phyloP scores from a whole-genome alignment of 2,888 invertebrate genomes.

The Drosophila paramelanica region DNA sequence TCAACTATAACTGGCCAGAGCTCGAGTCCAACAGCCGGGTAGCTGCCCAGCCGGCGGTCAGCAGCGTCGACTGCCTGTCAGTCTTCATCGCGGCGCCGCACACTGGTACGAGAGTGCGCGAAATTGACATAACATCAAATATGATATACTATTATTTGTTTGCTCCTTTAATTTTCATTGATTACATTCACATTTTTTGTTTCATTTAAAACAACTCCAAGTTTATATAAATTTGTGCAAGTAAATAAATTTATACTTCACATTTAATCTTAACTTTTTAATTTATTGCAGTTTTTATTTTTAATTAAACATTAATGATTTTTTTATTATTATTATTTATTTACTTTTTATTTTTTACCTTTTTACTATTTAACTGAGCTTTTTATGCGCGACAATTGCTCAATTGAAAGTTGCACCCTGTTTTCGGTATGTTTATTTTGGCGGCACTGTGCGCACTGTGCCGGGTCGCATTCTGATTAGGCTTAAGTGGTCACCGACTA shows the following conservation, averaged over 20 bases:
- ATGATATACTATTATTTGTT: too few relatives aligned
- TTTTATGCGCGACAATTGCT: too few relatives aligned
- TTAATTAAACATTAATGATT: too few relatives aligned
- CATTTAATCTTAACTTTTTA: too few relatives aligned
- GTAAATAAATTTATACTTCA: too few relatives aligned
- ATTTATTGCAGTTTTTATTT: too few relatives aligned
- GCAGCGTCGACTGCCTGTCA: conserved; percentile 55
- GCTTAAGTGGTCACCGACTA: conserved; percentile 50
- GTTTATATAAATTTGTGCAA: neutral
- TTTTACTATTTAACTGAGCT: too few relatives aligned
- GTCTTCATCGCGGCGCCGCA: conserved; percentile 61
- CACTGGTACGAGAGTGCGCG: conserved; percentile 19
- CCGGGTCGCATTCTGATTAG: conserved; percentile 67
- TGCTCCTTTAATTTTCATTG: neutral
- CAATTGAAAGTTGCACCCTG: neutral
- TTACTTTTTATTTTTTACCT: too few relatives aligned
- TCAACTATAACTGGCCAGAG: conserved; percentile 45
- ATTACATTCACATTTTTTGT: neutral
- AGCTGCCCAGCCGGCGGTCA: conserved; percentile 10
- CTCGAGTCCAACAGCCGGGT: conserved; percentile 4
- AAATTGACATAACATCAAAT: neutral
- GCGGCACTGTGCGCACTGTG: conserved; percentile 47
- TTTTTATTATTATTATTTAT: too few relatives aligned
- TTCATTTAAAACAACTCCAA: neutral
- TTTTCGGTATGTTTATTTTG: neutral